Evolutionary conservation across 2,797 vertebrate species (phyloP), one percentile per base, ranked within the genome.

Genomic region (Sebastes reedi): DNA sequence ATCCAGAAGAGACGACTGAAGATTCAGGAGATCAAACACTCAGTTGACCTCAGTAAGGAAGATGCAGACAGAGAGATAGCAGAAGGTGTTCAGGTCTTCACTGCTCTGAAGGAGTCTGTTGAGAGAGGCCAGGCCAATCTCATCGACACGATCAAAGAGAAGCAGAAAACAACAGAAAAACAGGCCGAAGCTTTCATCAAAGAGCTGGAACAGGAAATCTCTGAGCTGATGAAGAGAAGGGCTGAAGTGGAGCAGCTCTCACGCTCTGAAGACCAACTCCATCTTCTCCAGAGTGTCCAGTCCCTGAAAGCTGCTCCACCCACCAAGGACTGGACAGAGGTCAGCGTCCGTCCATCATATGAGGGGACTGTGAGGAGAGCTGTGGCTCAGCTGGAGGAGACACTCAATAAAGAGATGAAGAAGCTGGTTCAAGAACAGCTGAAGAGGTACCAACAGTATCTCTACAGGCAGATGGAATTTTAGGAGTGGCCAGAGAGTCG

Each of bases 61-160:
- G 9, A 59, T 22, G 55, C 77, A 59, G 29, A 73, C 42, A 54
- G 29, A 42, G 54, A 67, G 77, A 24, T 14, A 20, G 70, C 30
- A 61, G 62, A 73, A 73, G 70, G 77, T 39, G 55, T 79, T 79
- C 55, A 22, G n/a, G 70, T 79, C 64, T 79, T 79, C 55, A 61
- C 39, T 22, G 16, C 1, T 67, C 55, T 80, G 24, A 80, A 2
- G 70, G 20, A 42, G 64, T 54, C 64, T 42, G 55, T 29, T 20
- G 30, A 73, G 32, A 79, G 54, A 66, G 1, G 46, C 4, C 30
- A 4, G 34, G 8, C 5, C 0, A 4, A 78, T 2, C 24, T 83
- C 20, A 39, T 65, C 0, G 0, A 74, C 0, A 25, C 3, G 1
- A 39, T 71, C 0, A 0, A 74, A 52, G 24, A 25, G 8, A 71